Evolutionary conservation across 1,140 invertebrate genomes (phyloP), one percentile per base, ranked within the genome.

Genomic region (Himalopsyche phryganea): DNA sequence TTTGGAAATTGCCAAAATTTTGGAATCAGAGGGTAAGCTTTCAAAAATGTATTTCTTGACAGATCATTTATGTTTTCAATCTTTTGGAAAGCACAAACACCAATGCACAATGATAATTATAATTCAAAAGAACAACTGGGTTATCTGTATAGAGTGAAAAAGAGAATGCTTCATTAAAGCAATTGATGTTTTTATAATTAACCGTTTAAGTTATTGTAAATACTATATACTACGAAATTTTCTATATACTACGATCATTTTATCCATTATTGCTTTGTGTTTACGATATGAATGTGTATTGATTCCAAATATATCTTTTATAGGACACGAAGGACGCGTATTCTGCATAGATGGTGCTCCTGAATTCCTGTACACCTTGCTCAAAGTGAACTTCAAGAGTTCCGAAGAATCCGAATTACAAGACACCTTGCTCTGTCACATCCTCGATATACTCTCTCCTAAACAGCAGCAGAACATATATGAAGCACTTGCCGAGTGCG

Each of bases 331-430:
- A 18, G 84, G 83, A 1, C 73, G 72, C 42, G 47, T 85, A 6
- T 74, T 83, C 66, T 73, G 79, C 7, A 69, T 85, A 5, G 84
- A 85, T 67, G 81, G 83, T 13, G 71, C 80, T 4, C 83, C 83
- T 0, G 75, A 79, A 40, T 80, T 81, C 66, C 68, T 84, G 0
- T 78, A 77, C 58, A 68, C 68, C 4, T 52, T 84, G 1, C 64
- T 76, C 0, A 68, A 72, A 6, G 65, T 72, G 33, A 69, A 74
- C 1, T 57, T 78, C 2, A 68, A 71, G 11, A 60, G 69, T 11
- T 75, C 75, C 35, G 71, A 73, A 3, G 80, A 82, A 35, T 67
- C 66, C 6, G 67, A 73, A 14, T 66, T 84, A n/a, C 80, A 84
- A 63, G 79, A 81, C 64, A 70, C 71, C 44, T 66, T 85, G 2